phyloP scores from a whole-genome alignment of 2,888 invertebrate species.

The Mamestra brassicae region DNA sequence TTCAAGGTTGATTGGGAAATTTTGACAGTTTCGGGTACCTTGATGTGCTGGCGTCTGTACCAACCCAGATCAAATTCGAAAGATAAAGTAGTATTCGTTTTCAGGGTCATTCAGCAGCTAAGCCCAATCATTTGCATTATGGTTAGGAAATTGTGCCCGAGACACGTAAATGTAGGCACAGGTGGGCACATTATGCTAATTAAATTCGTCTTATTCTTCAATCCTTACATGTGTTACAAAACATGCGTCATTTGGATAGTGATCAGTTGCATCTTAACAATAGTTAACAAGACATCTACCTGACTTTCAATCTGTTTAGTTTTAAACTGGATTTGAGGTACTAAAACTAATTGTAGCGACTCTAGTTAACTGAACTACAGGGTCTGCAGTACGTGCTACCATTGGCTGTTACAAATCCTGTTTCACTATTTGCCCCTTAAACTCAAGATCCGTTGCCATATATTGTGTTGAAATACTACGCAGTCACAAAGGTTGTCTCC shows the following conservation, averaged over 20 bases:
- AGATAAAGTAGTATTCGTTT: neutral
- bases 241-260: neutral
- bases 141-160: neutral
- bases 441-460: neutral
- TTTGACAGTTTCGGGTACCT: no score
- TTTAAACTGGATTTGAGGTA: neutral
- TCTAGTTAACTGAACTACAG: neutral
- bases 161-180: constrained; percentile 8
- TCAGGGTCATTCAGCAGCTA: neutral
- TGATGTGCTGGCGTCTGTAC: no score
- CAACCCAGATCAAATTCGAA: neutral
- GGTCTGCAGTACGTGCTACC: neutral
- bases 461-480: neutral
- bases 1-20: no score
- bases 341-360: constrained; percentile 3
- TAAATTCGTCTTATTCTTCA: constrained; percentile 2
- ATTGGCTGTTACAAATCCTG: neutral
- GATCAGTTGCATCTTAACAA: constrained; percentile 10
- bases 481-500: neutral
- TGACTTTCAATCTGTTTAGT: neutral
- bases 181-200: constrained; percentile 27
- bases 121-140: neutral
- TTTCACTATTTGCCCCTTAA: constrained; percentile 6
- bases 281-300: constrained; percentile 14
- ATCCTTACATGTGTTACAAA: constrained; percentile 7